phyloP scores from a whole-genome alignment of 2,888 invertebrate species.

The Eudasyphora cyanicolor region DNA sequence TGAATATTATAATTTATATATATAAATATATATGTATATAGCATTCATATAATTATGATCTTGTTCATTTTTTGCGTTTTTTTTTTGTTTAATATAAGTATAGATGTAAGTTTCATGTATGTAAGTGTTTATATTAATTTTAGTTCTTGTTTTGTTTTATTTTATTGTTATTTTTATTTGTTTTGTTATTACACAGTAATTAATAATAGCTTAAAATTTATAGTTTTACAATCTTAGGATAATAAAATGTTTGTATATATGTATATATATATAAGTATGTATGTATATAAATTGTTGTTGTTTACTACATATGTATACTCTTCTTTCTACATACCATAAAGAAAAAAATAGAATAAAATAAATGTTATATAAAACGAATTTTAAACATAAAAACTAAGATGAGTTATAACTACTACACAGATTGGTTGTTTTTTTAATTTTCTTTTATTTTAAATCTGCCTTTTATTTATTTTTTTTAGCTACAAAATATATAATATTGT shows the following conservation, averaged over 20 bases:
- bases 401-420: constrained; percentile 48
- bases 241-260: constrained; percentile 40
- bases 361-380: constrained; percentile 18
- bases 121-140: constrained; percentile 44
- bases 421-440: constrained; percentile 28
- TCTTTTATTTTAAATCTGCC: constrained; percentile 29
- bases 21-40: constrained; percentile 59
- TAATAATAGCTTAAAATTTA: constrained; percentile 60
- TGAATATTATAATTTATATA: constrained; percentile 61
- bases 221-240: constrained; percentile 64
- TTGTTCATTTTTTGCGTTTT: constrained; percentile 45
- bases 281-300: constrained; percentile 33
- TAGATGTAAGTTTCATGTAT: constrained; percentile 48
- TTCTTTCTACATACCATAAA: constrained; percentile 57
- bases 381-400: constrained; percentile 36
- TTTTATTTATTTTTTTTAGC: constrained; percentile 10
- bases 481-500: constrained; percentile 13
- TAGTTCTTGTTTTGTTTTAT: constrained; percentile 53
- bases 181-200: constrained; percentile 63
- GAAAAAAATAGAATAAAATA: constrained; percentile 16
- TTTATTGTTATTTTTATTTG: constrained; percentile 55
- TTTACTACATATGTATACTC: constrained; percentile 53
- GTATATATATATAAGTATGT: constrained; percentile 31
- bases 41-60: constrained; percentile 52
- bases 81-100: constrained; percentile 37